These are phyloP conservation scores for Panthera tigris DNA, from an alignment of 2,113 vertebrate species.

Conservation along the genomic window DNA sequence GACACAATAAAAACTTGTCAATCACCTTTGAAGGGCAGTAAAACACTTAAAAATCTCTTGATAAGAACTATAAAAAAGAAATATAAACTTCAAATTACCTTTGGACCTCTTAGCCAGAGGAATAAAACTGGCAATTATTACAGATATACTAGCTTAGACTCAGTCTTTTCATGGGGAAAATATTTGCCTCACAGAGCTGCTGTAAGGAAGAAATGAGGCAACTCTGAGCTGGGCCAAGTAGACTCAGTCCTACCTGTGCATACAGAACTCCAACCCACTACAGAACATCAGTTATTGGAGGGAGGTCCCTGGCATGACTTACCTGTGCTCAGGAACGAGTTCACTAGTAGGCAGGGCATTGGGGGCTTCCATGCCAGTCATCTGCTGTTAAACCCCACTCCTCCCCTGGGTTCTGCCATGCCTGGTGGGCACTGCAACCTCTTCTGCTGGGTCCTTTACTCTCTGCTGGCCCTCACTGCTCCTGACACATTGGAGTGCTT, in stretches of 20 bases:
- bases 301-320: background rate
- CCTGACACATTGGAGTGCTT: background rate
- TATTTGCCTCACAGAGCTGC: background rate
- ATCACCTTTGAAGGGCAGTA: conserved; percentile 17
- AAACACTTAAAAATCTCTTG: conserved; percentile 26
- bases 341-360: background rate
- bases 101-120: conserved; percentile 62
- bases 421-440: background rate
- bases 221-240: background rate
- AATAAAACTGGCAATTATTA: conserved; percentile 76
- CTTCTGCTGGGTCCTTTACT: background rate
- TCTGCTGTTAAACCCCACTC: background rate
- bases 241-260: background rate
- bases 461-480: background rate
- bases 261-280: background rate
- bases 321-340: background rate
- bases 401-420: background rate
- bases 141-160: conserved; percentile 56
- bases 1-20: conserved; percentile 1
- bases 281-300: background rate
- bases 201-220: background rate
- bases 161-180: conserved; percentile 61
- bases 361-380: background rate
- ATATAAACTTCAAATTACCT: conserved; percentile 63
- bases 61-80: conserved; percentile 21